Evolutionary conservation across 2,113 vertebrate genomes (phyloP).

Genomic region (Oncorhynchus tshawytscha): DNA sequence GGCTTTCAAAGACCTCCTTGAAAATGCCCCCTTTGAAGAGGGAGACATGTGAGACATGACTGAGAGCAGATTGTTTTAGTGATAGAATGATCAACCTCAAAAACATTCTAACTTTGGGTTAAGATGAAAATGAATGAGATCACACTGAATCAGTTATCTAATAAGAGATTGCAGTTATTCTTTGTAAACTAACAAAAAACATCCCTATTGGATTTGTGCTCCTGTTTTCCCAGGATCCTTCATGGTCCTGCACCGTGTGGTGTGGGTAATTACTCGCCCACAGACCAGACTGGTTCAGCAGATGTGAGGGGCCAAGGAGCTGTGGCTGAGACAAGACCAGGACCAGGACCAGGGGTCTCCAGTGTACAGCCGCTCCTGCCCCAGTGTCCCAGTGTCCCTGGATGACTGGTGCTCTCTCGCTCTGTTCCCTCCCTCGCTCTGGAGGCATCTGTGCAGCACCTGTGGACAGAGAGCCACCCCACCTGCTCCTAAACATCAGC

Average conservation of each 20-base stretch:
- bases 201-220: constrained; percentile 47
- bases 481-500: constrained; percentile 62
- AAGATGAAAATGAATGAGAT: constrained; percentile 13
- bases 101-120: background rate
- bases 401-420: constrained; percentile 49
- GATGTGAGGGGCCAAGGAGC: constrained; percentile 64
- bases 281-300: constrained; percentile 68
- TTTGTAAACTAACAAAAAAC: constrained; percentile 7
- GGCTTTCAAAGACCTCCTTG: constrained; percentile 59
- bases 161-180: constrained; percentile 16
- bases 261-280: constrained; percentile 68
- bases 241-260: constrained; percentile 65
- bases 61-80: background rate
- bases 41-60: constrained; percentile 26
- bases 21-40: constrained; percentile 40
- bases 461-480: constrained; percentile 61
- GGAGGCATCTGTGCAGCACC: constrained; percentile 75
- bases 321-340: constrained; percentile 58
- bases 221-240: constrained; percentile 63
- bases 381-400: constrained; percentile 57
- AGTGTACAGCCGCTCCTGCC: constrained; percentile 17
- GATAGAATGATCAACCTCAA: too few species aligned
- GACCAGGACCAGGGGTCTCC: constrained; percentile 51
- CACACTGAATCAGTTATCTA: constrained; percentile 38
- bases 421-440: constrained; percentile 44